Base-by-base conservation (phyloP, 2,888 invertebrate genomes). In the Uropetala carovei region DNA sequence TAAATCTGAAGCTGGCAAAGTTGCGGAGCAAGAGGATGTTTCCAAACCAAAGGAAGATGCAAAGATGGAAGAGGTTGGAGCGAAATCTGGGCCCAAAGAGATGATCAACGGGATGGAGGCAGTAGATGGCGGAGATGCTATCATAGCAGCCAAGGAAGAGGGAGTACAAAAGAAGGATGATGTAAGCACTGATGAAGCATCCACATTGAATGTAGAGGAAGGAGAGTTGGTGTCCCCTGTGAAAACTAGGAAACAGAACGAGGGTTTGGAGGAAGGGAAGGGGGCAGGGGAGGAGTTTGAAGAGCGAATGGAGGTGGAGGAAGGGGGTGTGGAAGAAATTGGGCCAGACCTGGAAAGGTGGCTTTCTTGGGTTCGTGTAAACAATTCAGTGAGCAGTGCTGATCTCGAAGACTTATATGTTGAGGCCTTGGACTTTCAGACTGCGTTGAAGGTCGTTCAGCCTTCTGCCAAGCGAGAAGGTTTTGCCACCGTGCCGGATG, bases 401-500 rank as follows among this genome's bases (percentile, higher is more conserved):
- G 96, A 96, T 93, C 95, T 98, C 91, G 94, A 96, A 0, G 96
- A 96, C 84, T 95, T 98, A 92, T 96, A 95, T 93, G 96, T 98
- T 22, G 96, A 96, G 82, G 96, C 97, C 94, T 96, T 96, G 9
- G 99, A 99, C 94, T 98, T 98, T 94, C 94, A 97, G 92, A 96
- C 96, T 93, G 99, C 99, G 8, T 95, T 98, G 57, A 97, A 97
- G 94, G 96, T 96, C 92, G 97, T 99, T 10, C 98, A 98, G 94
- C 99, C 99, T 0, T 98, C 98, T 92, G 98, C 99, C 0, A 99
- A 99, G 94, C 96, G 99, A 93, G 99, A 99, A 96, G 99, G 99
- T 91, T 99, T 99, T 95, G 98, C 98, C 2, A 99, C 99, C 0
- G 98, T 99, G 18, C 99, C 99, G 3, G 98, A 99, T 95, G 98